Base-by-base conservation (phyloP, 2,113 vertebrate species). In the Bufo bufo region DNA sequence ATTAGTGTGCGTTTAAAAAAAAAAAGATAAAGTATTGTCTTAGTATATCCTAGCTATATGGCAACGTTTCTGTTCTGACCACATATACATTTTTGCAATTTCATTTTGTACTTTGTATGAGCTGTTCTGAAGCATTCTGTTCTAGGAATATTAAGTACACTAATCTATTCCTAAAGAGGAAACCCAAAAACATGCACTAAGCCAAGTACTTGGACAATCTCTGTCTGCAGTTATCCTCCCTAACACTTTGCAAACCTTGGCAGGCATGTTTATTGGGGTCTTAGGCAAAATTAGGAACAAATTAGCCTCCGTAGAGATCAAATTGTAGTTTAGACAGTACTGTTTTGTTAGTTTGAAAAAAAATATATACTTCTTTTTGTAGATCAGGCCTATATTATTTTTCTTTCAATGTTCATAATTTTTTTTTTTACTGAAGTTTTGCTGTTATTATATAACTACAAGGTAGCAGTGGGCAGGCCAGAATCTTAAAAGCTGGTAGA, bases 261-360 rank as follows among this genome's bases (percentile, higher is more conserved):
- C 86, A 93, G 91, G 91, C 90, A 92, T 90, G 92, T 94, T 93
- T 93, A 92, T 90, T 90, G 89, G 91, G 86, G 90, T 92, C 91
- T 93, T 92, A 90, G 90, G 87, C 88, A 86, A 90, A 93, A 93
- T 94, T 91, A 93, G 90, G 89, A 93, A 93, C 92, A 94, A 92
- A 94, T 93, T 92, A 93, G 82, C 91, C 90, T 93, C 92, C 87
- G 75, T 91, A 84, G 89, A 78, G 92, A 91, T 91, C 90, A 78
- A 85, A 85, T 85, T 54, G 82, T 91, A 91, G 89, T 89, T 87
- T 66, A 82, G 52, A 74, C 90, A 89, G 54, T 84, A 91, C 89
- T 77, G 85, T 47, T 79, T 89, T 52, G 90, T 89, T 87, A 91
- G 89, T 82, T 69, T 88, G 66, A 90, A 88, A 88, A 86, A 87